Evolutionary conservation across 1,140 invertebrate species (phyloP).

Genomic region (Andrena cerasifolii): DNA sequence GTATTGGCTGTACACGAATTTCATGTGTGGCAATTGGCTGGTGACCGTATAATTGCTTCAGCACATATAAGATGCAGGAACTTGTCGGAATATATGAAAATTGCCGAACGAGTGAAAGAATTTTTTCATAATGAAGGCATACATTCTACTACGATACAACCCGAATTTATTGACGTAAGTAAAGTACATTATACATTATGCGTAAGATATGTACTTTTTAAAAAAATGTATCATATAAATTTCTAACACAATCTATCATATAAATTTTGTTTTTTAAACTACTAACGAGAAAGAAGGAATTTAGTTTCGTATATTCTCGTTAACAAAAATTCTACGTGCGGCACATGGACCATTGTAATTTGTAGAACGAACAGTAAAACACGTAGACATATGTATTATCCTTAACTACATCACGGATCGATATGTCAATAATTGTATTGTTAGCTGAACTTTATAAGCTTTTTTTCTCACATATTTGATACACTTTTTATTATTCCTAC

Average conservation of each 20-base stretch:
- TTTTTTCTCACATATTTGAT: too few species aligned
- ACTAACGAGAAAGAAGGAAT: too few species aligned
- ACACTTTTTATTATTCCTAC: background rate
- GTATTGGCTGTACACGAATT: constrained; percentile 97
- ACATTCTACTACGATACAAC: constrained; percentile 96
- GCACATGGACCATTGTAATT: too few species aligned
- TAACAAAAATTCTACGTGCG: too few species aligned
- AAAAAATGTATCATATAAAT: background rate
- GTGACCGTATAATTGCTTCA: constrained; percentile 95
- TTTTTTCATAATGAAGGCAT: constrained; percentile 97
- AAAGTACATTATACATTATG: constrained; percentile 31
- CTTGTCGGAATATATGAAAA: constrained; percentile 94
- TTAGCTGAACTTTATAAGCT: too few species aligned
- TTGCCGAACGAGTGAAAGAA: constrained; percentile 96
- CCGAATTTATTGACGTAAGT: constrained; percentile 89
- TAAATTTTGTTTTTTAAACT: too few species aligned
- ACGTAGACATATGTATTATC: too few species aligned
- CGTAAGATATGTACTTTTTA: too few species aligned
- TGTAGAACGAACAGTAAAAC: too few species aligned
- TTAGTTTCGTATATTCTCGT: too few species aligned
- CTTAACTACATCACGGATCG: too few species aligned
- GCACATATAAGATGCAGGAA: constrained; percentile 95
- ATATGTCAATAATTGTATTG: too few species aligned
- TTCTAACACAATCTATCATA: background rate
- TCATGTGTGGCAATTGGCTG: constrained; percentile 96